Evolutionary conservation across 2,888 invertebrate genomes (phyloP).

Genomic region (Nudaria mundana): DNA sequence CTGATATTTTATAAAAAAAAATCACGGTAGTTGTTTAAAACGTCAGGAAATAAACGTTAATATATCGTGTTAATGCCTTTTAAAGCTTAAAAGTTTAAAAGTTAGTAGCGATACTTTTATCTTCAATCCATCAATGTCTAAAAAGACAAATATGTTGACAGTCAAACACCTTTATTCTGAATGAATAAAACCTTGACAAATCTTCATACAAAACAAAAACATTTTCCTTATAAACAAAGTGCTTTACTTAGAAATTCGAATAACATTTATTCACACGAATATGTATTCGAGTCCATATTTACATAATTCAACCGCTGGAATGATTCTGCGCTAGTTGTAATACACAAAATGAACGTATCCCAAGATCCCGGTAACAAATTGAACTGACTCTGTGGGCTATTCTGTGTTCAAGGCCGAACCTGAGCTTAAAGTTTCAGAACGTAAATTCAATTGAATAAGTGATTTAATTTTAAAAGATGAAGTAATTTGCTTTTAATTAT

Average conservation of each 20-base stretch:
- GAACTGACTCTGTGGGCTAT: slow-evolving; percentile 60
- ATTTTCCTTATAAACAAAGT: slow-evolving; percentile 15
- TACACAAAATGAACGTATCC: slow-evolving; percentile 79
- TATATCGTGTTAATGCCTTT: too few relatives aligned
- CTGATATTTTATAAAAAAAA: too few relatives aligned
- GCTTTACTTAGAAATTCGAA: slow-evolving; percentile 16
- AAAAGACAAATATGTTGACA: background rate
- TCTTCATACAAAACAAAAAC: slow-evolving; percentile 14
- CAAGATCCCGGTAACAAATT: slow-evolving; percentile 79
- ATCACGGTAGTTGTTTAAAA: too few relatives aligned
- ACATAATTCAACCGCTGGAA: slow-evolving; percentile 69
- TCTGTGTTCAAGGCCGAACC: too few relatives aligned
- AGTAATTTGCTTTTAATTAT: too few relatives aligned
- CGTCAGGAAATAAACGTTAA: too few relatives aligned
- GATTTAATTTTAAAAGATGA: too few relatives aligned
- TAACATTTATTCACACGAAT: slow-evolving; percentile 48
- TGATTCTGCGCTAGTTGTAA: slow-evolving; percentile 68
- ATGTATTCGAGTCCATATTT: slow-evolving; percentile 49
- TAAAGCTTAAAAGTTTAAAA: too few relatives aligned
- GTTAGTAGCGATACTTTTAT: too few relatives aligned
- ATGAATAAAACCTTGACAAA: background rate
- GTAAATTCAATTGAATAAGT: background rate
- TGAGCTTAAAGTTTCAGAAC: too few relatives aligned
- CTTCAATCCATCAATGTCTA: too few relatives aligned
- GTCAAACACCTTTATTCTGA: background rate